Conservation (phyloP, 2,113 vertebrate species). For the Nerophis ophidion region DNA sequence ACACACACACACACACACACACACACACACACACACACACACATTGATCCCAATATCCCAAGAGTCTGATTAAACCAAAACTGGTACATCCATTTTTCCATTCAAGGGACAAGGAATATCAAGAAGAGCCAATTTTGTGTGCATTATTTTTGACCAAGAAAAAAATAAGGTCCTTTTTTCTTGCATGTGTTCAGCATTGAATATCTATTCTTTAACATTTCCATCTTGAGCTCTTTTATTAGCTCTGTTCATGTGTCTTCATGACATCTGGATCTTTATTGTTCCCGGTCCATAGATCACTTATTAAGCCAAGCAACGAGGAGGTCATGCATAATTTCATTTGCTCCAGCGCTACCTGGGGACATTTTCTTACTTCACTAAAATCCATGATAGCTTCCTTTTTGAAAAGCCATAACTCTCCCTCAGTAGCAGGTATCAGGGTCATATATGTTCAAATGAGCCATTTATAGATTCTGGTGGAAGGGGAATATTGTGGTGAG, state of each 20-base stretch:
- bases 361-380: conserved; percentile 76
- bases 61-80: conserved; percentile 89
- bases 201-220: conserved; percentile 28
- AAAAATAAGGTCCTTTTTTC: conserved; percentile 12
- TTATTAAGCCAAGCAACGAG: conserved; percentile 71
- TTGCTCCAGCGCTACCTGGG: conserved; percentile 66
- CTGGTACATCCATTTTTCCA: conserved; percentile 78
- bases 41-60: conserved; percentile 60
- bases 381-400: conserved; percentile 74
- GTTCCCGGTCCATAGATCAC: conserved; percentile 63
- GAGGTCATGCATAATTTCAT: conserved; percentile 75
- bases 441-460: conserved; percentile 74
- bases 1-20: conserved; percentile 52
- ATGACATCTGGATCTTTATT: conserved; percentile 62
- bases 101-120: conserved; percentile 84
- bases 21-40: conserved; percentile 16
- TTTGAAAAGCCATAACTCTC: conserved; percentile 69
- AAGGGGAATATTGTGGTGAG: conserved; percentile 64
- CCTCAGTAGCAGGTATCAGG: conserved; percentile 62
- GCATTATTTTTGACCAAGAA: conserved; percentile 19
- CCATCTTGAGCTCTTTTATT: conserved; percentile 23
- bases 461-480: conserved; percentile 69
- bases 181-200: conserved; percentile 17
- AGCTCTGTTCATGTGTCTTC: conserved; percentile 40
- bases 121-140: conserved; percentile 71